A percentile compares a stretch with the other conserved stretches of the same genome.
Evolutionary conservation across 2,888 invertebrate genomes (phyloP).

Genomic region (Sipha maydis): DNA sequence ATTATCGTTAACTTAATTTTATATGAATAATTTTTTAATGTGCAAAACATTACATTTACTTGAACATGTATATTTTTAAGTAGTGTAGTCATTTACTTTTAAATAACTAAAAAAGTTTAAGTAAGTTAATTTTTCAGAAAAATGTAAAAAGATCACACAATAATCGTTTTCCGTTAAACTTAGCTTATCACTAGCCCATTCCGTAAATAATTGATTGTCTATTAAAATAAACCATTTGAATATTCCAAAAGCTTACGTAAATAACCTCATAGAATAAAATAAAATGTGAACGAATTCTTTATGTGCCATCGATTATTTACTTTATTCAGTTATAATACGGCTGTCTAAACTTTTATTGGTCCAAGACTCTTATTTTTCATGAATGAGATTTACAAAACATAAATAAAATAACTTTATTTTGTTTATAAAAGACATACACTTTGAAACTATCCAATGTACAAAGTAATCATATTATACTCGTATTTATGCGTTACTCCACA

Average conservation of each 20-base stretch:
- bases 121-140: not conserved
- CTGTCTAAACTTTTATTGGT: conserved; percentile 31
- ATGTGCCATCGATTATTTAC: conserved; percentile 8
- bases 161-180: not conserved
- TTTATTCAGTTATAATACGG: conserved; percentile 25
- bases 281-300: not conserved
- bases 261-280: not conserved
- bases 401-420: conserved; percentile 48
- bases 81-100: not conserved
- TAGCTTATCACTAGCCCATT: not conserved
- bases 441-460: not conserved
- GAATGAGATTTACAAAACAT: conserved; percentile 20
- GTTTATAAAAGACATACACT: conserved; percentile 21
- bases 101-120: not conserved
- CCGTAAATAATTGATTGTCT: conserved; percentile 4
- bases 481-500: not conserved
- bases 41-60: not conserved
- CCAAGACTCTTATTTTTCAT: conserved; percentile 18
- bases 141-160: not conserved
- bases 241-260: not conserved
- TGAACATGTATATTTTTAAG: not conserved
- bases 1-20: not conserved
- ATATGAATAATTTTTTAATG: conserved; percentile 19
- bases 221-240: not conserved
- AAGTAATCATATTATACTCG: not conserved